Evolutionary conservation across 2,888 invertebrate genomes (phyloP).

Genomic region (Limnephilus rhombicus): DNA sequence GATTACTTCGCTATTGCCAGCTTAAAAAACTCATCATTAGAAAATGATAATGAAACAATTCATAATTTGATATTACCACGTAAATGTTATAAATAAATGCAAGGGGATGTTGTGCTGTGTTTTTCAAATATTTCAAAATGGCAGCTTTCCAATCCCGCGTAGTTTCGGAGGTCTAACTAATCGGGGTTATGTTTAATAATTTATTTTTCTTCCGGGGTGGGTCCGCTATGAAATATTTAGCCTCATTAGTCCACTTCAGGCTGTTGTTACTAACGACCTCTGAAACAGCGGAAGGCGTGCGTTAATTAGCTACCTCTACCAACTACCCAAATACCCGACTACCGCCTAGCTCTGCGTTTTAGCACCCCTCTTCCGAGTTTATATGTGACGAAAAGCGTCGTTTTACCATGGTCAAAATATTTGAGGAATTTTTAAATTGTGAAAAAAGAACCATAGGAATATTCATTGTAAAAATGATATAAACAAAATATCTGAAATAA

Average conservation of each 20-base stretch:
- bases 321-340: neutral
- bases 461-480: neutral
- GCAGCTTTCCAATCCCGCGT: neutral
- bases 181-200: slow-evolving; percentile 47
- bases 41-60: neutral
- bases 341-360: neutral
- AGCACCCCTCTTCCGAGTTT: neutral
- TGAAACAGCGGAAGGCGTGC: slow-evolving; percentile 48
- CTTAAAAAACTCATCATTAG: neutral
- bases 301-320: slow-evolving; percentile 54
- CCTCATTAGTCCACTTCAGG: slow-evolving; percentile 64
- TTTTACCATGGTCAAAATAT: neutral
- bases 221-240: slow-evolving; percentile 61
- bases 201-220: slow-evolving; percentile 56
- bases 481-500: neutral
- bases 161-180: slow-evolving; percentile 23
- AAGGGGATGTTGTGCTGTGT: neutral
- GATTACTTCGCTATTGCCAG: no score
- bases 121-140: neutral
- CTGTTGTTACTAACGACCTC: slow-evolving; percentile 56
- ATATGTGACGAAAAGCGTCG: neutral
- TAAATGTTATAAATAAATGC: neutral
- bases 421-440: neutral
- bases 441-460: neutral
- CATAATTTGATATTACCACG: neutral